These are phyloP conservation scores for Penelope pileata DNA, from an alignment of 2,113 vertebrate species.

Conservation along the genomic window DNA sequence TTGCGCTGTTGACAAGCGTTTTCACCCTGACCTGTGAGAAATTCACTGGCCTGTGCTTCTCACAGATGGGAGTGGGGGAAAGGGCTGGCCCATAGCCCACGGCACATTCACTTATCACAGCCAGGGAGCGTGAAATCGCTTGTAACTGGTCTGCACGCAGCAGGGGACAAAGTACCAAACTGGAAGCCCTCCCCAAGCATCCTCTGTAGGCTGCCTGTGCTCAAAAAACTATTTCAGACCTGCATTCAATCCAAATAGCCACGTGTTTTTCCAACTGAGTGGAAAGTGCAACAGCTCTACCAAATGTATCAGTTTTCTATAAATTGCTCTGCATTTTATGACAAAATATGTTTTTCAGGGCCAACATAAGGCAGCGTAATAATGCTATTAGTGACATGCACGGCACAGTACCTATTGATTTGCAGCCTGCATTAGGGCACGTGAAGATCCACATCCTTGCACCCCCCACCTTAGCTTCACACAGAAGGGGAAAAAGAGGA, in stretches of 20 bases:
- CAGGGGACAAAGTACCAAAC: not conserved
- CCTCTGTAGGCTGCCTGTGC: not conserved
- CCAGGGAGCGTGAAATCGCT: not conserved
- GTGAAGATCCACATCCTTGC: not conserved
- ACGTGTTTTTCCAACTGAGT: not conserved
- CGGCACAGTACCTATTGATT: not conserved
- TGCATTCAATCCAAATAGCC: not conserved
- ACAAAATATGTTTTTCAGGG: not conserved
- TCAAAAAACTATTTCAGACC: not conserved
- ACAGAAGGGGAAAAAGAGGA: not conserved
- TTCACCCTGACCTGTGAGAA: slow-evolving; percentile 26
- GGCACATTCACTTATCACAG: not conserved
- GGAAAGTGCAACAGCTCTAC: not conserved
- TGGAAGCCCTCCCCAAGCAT: not conserved
- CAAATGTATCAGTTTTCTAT: not conserved
- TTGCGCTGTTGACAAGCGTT: not conserved
- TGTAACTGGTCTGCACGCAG: not conserved
- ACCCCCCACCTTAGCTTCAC: not conserved
- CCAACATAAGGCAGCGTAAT: not conserved
- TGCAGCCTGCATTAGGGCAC: not conserved
- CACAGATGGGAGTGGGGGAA: slow-evolving; percentile 28
- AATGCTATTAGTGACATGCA: not conserved
- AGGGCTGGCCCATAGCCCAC: not conserved
- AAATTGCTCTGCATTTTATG: not conserved
- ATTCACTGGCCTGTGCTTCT: not conserved